Evolutionary conservation across 2,888 invertebrate genomes (phyloP).

Genomic region (Sarcophaga rosellei): DNA sequence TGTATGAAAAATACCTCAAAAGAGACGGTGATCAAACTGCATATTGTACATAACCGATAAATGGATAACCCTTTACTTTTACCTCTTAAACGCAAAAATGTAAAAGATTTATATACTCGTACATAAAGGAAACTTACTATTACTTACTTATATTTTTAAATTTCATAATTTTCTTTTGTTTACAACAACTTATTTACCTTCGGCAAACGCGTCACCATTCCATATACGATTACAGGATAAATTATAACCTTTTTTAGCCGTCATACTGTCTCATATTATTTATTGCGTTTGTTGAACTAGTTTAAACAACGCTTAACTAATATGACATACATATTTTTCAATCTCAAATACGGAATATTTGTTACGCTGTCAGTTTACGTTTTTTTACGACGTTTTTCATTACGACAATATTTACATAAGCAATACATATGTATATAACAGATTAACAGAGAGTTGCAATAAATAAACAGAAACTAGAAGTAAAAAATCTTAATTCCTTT

Average conservation of each 20-base stretch:
- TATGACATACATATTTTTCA: background rate
- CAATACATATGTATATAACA: background rate
- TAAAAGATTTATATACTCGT: no score
- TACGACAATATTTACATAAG: background rate
- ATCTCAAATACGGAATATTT: background rate
- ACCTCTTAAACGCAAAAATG: no score
- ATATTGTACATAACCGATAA: no score
- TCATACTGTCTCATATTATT: no score
- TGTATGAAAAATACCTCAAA: no score
- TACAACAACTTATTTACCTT: background rate
- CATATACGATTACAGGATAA: background rate
- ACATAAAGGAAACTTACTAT: no score
- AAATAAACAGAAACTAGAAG: background rate
- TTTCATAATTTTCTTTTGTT: background rate
- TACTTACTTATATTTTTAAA: background rate
- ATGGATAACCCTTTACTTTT: no score
- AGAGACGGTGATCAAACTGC: no score
- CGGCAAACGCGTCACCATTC: background rate
- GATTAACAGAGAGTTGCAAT: background rate
- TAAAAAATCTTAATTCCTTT: background rate
- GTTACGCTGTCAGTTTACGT: background rate
- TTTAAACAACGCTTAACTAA: background rate
- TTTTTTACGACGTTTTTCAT: background rate
- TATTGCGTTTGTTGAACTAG: no score
- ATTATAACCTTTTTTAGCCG: background rate